Percentiles rank a stretch among this genome's conserved stretches.
phyloP scores from a whole-genome alignment of 2,113 vertebrate genomes.

The Malurus alboscapulatus region DNA sequence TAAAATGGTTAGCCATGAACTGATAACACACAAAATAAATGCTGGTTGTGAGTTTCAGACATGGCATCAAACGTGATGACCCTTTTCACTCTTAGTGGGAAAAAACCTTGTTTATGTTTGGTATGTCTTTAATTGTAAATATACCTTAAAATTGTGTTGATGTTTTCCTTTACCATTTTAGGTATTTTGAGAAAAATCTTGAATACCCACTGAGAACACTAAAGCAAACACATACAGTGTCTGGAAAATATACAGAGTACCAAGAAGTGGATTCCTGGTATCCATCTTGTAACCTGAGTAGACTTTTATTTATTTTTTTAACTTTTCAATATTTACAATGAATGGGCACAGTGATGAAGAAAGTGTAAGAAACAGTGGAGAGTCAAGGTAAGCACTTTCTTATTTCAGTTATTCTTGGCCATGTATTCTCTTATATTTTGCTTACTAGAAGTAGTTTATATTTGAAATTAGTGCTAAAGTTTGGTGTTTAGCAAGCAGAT shows the following conservation, averaged over 20 bases:
- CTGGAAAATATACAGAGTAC: slow-evolving; percentile 43
- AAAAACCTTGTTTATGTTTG: neutral
- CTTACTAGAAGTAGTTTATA: neutral
- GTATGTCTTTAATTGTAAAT: neutral
- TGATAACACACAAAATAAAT: neutral
- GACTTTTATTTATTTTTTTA: slow-evolving; percentile 72
- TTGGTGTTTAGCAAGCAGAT: neutral
- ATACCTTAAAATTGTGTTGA: neutral
- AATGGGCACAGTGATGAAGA: slow-evolving; percentile 96
- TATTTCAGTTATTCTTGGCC: neutral
- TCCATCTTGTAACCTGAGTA: slow-evolving; percentile 55
- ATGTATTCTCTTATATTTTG: neutral
- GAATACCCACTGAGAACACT: neutral
- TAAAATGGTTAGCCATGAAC: neutral
- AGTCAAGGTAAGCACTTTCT: slow-evolving; percentile 85
- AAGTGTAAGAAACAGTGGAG: slow-evolving; percentile 92
- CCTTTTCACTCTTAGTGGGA: neutral
- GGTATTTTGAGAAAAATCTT: slow-evolving; percentile 44
- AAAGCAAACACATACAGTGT: neutral
- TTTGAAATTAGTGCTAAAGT: neutral
- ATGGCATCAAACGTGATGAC: rapidly evolving
- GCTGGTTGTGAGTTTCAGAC: neutral
- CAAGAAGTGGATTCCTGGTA: slow-evolving; percentile 54
- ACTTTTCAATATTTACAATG: slow-evolving; percentile 82
- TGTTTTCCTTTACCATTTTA: slow-evolving; percentile 21